Base-by-base conservation (phyloP, 1,140 invertebrate genomes). In the Drosophila watanabei region DNA sequence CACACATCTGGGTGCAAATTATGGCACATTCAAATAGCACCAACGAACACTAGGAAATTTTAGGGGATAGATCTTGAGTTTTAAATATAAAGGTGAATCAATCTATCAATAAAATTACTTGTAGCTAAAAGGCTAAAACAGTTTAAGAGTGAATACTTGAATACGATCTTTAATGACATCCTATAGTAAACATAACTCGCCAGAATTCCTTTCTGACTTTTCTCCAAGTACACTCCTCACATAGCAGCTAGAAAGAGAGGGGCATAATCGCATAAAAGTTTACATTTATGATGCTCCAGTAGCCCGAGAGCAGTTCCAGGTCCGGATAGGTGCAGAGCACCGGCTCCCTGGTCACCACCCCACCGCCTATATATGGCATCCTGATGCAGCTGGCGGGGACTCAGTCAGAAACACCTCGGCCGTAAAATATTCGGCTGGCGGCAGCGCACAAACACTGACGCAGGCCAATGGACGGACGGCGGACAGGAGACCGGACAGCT, bases 1-100 rank as follows among this genome's bases (percentile, higher is more conserved):
- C 86, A 89, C 86, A 90, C 79, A 90, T 90, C 85, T 89, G 85
- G 82, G 79, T 79, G 85, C 69, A 90, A 90, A 90, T 85, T 89
- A 89, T 89, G 86, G 85, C 81, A 89, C 86, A 89, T 89, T 90
- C 79, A 90, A 89, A 89, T 61, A 85, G 80, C 61, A 49, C 63
- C 39, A 51, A 51, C 28, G 13, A 61, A 49, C 84, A 88, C 84
- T 64, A 48, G 7, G 10, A 43, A 68, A 37, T 35, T 18, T 33
- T n/a, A 2, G 6, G 30, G 30, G 57, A 45, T 16, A 54, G 2
- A 5, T 18, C 32, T 3, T 8, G 7, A 0, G 20, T 14, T 20
- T 10, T 1, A 18, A 32, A 9, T 7, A 13, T 11, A 32, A 16
- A 14, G 1, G 9, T 28, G 4, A n/a, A 11, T 51, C 5, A 20